These are phyloP conservation scores for Pseudomyrmex dendroicus DNA, from an alignment of 1,140 invertebrate genomes.

Conservation along the genomic window DNA sequence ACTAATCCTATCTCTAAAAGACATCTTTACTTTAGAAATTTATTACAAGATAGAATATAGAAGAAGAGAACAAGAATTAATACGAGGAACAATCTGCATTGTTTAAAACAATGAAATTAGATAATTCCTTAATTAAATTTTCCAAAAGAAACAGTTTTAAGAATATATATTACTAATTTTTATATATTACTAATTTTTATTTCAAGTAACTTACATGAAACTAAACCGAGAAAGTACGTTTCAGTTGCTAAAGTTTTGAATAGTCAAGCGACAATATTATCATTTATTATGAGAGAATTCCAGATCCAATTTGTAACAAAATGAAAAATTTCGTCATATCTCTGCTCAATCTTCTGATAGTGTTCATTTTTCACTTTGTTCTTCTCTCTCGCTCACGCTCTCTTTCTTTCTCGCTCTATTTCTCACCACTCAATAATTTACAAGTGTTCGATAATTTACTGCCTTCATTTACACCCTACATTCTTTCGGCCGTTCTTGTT, in stretches of 20 bases:
- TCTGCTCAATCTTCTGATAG: conserved; percentile 12
- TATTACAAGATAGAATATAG: conserved; percentile 11
- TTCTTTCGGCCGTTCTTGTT: conserved; percentile 48
- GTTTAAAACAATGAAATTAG: conserved; percentile 20
- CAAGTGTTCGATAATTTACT: not conserved
- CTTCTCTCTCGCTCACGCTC: conserved; percentile 25
- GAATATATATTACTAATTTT: conserved; percentile 34
- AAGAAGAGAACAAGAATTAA: conserved; percentile 15
- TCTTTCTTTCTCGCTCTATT: conserved; percentile 40
- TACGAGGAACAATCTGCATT: not conserved
- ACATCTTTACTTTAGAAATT: conserved; percentile 1
- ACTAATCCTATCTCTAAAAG: not conserved
- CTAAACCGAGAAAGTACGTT: conserved; percentile 12
- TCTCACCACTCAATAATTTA: not conserved
- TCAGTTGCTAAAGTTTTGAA: conserved; percentile 19
- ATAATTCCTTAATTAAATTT: conserved; percentile 1
- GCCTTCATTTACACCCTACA: not conserved
- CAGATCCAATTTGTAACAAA: conserved; percentile 30
- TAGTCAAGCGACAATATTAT: not conserved
- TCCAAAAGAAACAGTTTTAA: conserved; percentile 22
- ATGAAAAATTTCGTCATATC: conserved; percentile 24
- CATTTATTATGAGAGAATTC: conserved; percentile 20
- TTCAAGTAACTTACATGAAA: conserved; percentile 17
- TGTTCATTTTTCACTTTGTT: conserved; percentile 28
- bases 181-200: conserved; percentile 21